phyloP scores from a whole-genome alignment of 2,113 vertebrate species.

The Pangasianodon hypophthalmus region DNA sequence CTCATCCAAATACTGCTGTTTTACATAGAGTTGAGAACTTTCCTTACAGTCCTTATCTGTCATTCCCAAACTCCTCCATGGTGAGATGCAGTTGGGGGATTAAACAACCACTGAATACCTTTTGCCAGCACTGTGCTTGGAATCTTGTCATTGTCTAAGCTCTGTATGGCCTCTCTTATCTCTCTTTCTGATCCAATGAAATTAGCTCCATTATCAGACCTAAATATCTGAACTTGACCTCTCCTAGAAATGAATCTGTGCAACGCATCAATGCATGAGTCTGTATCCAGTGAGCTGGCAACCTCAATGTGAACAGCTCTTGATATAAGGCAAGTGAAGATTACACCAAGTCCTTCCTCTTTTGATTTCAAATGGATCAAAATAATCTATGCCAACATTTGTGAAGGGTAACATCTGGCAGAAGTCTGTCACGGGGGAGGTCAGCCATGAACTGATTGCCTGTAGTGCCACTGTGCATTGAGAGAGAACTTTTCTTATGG shows the following conservation, averaged over 20 bases:
- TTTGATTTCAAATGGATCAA: conserved; percentile 12
- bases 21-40: neutral
- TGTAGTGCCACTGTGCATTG: neutral
- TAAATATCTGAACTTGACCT: neutral
- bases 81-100: conserved; percentile 9
- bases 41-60: neutral
- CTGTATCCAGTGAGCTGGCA: conserved; percentile 18
- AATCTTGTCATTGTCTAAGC: neutral
- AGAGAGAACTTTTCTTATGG: conserved; percentile 1
- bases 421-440: neutral
- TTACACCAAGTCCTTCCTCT: neutral
- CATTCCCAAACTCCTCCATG: conserved; percentile 35
- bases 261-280: neutral
- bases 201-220: neutral
- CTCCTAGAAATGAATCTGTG: neutral
- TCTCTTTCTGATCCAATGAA: neutral
- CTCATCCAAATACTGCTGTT: neutral
- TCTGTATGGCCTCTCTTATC: neutral
- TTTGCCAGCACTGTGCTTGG: neutral
- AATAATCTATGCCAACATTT: conserved; percentile 13
- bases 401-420: conserved; percentile 19
- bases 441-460: neutral
- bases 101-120: neutral
- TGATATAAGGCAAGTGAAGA: conserved; percentile 25
- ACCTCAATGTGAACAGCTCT: conserved; percentile 37